Conservation (phyloP, 2,113 vertebrate genomes). For the Megaceryle torquata region DNA sequence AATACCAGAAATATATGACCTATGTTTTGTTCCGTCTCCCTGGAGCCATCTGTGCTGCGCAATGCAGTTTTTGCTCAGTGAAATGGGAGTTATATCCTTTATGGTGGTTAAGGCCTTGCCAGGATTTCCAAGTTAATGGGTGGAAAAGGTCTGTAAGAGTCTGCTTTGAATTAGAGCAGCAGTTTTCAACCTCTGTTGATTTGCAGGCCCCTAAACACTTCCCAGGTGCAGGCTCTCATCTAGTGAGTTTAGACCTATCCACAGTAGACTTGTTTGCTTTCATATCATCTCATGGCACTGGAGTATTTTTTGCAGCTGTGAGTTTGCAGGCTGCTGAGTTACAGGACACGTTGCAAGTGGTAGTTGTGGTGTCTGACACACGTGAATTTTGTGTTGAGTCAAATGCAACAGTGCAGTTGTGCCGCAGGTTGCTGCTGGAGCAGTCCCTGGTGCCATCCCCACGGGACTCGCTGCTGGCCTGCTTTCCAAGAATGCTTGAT, state of each 20-base stretch:
- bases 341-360: background rate
- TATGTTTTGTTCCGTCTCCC: background rate
- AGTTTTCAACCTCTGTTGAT: conserved; percentile 6
- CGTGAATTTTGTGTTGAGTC: background rate
- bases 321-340: background rate
- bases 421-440: background rate
- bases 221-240: background rate
- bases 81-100: background rate
- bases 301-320: background rate
- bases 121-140: conserved; percentile 13
- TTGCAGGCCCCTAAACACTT: background rate
- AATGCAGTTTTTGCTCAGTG: background rate
- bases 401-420: background rate
- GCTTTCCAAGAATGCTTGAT: too few species aligned
- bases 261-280: background rate
- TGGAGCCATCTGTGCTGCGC: background rate
- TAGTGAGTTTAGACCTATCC: background rate
- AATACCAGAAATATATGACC: background rate
- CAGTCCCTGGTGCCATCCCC: background rate
- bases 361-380: background rate
- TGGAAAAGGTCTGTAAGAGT: conserved; percentile 12
- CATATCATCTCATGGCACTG: background rate
- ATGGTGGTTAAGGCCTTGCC: background rate
- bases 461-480: too few species aligned
- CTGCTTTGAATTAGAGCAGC: conserved; percentile 38